A percentile compares a stretch with the other conserved stretches of the same genome.
These are phyloP conservation scores for Malurus leucopterus DNA, from an alignment of 2,797 vertebrate genomes.

Conservation along the genomic window DNA sequence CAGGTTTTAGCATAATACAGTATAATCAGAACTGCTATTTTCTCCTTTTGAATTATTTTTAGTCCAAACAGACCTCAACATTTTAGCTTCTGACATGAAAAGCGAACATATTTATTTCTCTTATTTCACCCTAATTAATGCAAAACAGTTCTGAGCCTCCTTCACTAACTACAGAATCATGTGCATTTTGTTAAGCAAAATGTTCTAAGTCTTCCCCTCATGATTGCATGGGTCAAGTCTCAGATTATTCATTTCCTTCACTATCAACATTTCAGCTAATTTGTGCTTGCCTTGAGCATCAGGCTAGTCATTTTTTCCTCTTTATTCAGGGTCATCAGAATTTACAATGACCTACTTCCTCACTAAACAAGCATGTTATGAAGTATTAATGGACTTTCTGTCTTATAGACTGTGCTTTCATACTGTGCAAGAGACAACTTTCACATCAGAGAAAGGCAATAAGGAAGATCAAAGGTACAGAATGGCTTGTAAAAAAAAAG, in stretches of 20 bases:
- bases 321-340: slow-evolving; percentile 14
- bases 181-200: not conserved
- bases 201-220: not conserved
- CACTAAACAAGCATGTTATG: slow-evolving; percentile 4
- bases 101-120: not conserved
- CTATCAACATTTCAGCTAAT: not conserved
- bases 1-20: not conserved
- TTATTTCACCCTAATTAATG: not conserved
- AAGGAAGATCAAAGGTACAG: slow-evolving; percentile 12
- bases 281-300: slow-evolving; percentile 10
- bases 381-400: slow-evolving; percentile 10
- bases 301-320: not conserved
- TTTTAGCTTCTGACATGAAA: slow-evolving; percentile 8
- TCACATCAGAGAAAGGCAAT: not conserved
- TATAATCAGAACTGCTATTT: not conserved
- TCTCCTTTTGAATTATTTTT: not conserved
- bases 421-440: not conserved
- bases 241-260: not conserved
- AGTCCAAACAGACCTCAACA: not conserved
- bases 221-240: not conserved
- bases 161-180: not conserved
- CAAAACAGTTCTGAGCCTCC: not conserved
- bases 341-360: slow-evolving; percentile 24
- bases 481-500: not conserved
- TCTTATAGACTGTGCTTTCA: not conserved